A percentile compares a stretch with the other conserved stretches of the same genome.
phyloP scores from a whole-genome alignment of 2,888 invertebrate species.

The Rhogogaster chlorosoma region DNA sequence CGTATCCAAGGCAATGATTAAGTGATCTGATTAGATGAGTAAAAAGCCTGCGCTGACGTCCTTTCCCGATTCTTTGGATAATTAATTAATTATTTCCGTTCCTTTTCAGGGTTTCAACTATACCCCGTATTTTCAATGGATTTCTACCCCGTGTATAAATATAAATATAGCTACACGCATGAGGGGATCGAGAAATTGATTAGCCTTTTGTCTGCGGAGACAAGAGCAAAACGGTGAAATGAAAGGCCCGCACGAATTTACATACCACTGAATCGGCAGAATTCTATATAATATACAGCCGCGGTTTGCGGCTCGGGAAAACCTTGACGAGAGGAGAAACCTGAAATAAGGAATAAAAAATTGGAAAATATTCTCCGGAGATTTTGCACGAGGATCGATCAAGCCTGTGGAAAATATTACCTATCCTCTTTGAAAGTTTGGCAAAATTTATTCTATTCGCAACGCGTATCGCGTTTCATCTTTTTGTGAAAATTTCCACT shows the following conservation, averaged over 20 bases:
- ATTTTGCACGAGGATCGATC: constrained; percentile 8
- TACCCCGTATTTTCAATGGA: background rate
- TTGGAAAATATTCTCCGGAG: background rate
- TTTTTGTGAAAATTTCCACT: background rate
- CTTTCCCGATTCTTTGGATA: background rate
- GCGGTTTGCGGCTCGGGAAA: background rate
- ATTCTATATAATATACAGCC: background rate
- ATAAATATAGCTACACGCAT: background rate
- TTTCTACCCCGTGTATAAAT: background rate
- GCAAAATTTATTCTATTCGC: constrained; percentile 15
- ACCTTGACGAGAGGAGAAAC: background rate
- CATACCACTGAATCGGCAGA: background rate
- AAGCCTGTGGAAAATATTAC: background rate
- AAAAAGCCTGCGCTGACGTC: background rate
- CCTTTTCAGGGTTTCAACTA: background rate
- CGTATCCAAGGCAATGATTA: background rate
- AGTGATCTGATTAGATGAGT: background rate
- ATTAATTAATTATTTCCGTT: background rate
- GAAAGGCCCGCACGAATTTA: background rate
- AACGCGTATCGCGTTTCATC: background rate
- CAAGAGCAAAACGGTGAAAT: background rate
- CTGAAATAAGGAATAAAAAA: background rate
- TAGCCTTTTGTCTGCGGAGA: constrained; percentile 6
- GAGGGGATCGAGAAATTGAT: background rate
- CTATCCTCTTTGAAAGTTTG: background rate